Conservation (phyloP, 23 tunicate genomes). For the Phallusia fumigata region DNA sequence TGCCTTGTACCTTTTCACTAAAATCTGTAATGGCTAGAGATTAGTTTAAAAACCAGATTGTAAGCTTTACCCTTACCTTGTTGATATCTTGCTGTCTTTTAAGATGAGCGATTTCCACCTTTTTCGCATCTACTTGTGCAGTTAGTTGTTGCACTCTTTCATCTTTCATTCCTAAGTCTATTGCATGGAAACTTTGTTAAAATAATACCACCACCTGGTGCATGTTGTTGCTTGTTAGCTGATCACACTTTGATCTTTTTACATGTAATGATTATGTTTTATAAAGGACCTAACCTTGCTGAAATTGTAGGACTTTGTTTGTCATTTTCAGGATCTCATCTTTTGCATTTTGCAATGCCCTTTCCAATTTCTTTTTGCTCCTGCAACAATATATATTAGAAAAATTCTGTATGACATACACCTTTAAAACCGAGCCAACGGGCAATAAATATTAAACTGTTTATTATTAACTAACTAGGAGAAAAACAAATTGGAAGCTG, state of each 20-base stretch:
- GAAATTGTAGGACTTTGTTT: conserved; percentile 39
- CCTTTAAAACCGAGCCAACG: no score
- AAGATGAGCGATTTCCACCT: conserved; percentile 30
- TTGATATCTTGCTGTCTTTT: conserved; percentile 21
- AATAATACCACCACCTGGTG: no score
- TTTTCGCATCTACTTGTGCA: conserved; percentile 52
- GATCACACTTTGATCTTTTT: no score
- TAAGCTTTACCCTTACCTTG: not conserved
- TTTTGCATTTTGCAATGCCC: conserved; percentile 57
- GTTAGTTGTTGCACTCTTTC: conserved; percentile 39
- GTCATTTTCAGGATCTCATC: conserved; percentile 72
- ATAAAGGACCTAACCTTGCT: conserved; percentile 51
- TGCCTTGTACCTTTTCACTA: no score
- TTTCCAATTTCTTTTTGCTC: conserved; percentile 68
- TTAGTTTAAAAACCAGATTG: no score
- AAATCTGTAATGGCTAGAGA: no score
- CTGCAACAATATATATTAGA: conserved; percentile 25
- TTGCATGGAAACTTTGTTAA: no score
- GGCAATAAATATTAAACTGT: no score
- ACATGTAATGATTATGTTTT: no score
- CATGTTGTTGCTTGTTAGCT: no score
- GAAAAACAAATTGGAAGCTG: no score
- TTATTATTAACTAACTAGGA: no score
- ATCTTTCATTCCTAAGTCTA: conserved; percentile 57
- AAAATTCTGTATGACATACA: not conserved